phyloP scores from a whole-genome alignment of 2,113 vertebrate species.

The Aplodontia rufa region DNA sequence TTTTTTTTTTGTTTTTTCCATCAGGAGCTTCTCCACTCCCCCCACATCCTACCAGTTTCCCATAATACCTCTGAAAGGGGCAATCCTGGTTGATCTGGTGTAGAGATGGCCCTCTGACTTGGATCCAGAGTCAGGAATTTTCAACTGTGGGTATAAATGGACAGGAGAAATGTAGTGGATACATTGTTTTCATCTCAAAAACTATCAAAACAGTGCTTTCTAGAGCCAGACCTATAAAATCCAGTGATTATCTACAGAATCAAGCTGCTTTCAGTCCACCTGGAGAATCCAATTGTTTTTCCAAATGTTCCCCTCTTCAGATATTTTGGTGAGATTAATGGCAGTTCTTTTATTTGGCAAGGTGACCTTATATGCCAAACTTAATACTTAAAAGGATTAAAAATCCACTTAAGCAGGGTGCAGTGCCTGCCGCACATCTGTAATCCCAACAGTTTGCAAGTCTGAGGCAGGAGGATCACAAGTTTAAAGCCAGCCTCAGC shows the following conservation, averaged over 20 bases:
- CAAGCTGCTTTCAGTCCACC: not conserved
- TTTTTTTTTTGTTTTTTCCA: too few species aligned
- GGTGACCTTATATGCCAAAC: not conserved
- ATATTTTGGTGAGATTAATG: not conserved
- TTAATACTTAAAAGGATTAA: not conserved
- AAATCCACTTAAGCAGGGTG: not conserved
- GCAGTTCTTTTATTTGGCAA: not conserved
- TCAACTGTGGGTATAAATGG: slow-evolving; percentile 79
- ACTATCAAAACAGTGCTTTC: not conserved
- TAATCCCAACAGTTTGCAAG: too few species aligned
- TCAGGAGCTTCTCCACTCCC: not conserved
- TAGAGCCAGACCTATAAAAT: not conserved
- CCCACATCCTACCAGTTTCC: not conserved
- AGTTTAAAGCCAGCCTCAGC: too few species aligned
- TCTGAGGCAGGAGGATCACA: too few species aligned
- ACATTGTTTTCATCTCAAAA: not conserved
- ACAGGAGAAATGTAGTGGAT: not conserved
- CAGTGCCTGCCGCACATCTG: too few species aligned
- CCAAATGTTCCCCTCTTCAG: not conserved
- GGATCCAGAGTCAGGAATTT: slow-evolving; percentile 87
- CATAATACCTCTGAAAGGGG: slow-evolving; percentile 75
- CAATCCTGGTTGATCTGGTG: slow-evolving; percentile 81
- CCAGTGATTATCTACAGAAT: not conserved
- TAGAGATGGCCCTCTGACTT: slow-evolving; percentile 83
- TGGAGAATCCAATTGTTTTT: not conserved